A percentile compares a stretch with the other conserved stretches of the same genome.
Conservation (phyloP, 2,113 vertebrate genomes). For the Platichthys stellatus region DNA sequence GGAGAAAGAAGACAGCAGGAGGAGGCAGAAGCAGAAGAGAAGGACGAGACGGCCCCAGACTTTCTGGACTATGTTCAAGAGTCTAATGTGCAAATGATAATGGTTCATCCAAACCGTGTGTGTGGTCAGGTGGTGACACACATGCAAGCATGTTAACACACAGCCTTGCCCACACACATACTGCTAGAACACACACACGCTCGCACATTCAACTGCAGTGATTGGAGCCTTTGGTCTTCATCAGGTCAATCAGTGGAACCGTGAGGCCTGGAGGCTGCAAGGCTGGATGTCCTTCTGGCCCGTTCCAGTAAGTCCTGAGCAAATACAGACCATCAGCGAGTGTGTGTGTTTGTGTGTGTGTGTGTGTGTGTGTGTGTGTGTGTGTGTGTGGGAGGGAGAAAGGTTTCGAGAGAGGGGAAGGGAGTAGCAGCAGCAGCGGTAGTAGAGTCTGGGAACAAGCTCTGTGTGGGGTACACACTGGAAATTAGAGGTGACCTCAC, state of each 20-base stretch:
- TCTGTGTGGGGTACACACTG: slow-evolving; percentile 71
- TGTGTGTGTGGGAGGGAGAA: slow-evolving; percentile 24
- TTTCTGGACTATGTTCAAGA: slow-evolving; percentile 59
- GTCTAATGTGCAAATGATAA: slow-evolving; percentile 74
- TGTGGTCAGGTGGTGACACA: slow-evolving; percentile 73
- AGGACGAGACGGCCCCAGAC: slow-evolving; percentile 54
- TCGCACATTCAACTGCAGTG: slow-evolving; percentile 21
- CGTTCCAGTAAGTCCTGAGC: slow-evolving; percentile 72
- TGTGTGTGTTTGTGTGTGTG: slow-evolving; percentile 31
- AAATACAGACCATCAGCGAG: slow-evolving; percentile 65
- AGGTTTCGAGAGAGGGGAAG: neutral
- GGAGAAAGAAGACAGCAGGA: slow-evolving; percentile 55
- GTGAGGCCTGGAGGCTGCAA: slow-evolving; percentile 65
- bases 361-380: slow-evolving; percentile 25
- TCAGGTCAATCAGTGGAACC: slow-evolving; percentile 76
- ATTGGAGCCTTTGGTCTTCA: slow-evolving; percentile 73
- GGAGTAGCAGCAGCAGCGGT: slow-evolving; percentile 4
- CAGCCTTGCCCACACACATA: slow-evolving; percentile 47
- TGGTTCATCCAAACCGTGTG: slow-evolving; percentile 65
- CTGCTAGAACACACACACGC: slow-evolving; percentile 6
- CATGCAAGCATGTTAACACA: slow-evolving; percentile 22
- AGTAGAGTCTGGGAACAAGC: slow-evolving; percentile 50
- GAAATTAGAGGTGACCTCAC: slow-evolving; percentile 70
- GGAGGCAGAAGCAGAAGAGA: slow-evolving; percentile 32
- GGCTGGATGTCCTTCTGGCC: slow-evolving; percentile 67